These are phyloP conservation scores for Papilio helenus DNA, from an alignment of 1,140 invertebrate genomes.

Conservation along the genomic window DNA sequence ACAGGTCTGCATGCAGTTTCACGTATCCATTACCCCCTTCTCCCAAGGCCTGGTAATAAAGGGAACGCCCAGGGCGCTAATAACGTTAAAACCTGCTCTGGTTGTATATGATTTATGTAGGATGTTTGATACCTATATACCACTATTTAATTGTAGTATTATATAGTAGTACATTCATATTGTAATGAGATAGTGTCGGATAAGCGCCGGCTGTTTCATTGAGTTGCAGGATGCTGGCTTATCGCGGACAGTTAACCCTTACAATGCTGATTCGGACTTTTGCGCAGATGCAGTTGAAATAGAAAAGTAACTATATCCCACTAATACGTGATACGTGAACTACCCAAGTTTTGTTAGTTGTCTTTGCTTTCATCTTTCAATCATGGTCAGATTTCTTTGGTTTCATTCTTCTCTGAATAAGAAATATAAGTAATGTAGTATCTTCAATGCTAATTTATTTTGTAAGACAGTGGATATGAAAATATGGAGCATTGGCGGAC, in stretches of 20 bases:
- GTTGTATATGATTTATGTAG: background rate
- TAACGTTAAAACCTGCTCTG: no score
- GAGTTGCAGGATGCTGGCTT: slow-evolving; percentile 24
- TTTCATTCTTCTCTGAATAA: background rate
- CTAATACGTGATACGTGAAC: background rate
- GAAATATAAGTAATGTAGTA: background rate
- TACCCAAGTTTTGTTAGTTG: background rate
- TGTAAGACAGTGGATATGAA: slow-evolving; percentile 15
- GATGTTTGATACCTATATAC: background rate
- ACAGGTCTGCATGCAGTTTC: no score
- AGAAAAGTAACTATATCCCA: no score
- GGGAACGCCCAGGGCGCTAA: no score
- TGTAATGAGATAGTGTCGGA: background rate
- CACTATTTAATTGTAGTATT: background rate
- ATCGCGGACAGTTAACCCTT: slow-evolving; percentile 31
- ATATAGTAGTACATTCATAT: background rate
- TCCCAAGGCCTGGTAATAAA: no score
- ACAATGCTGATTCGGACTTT: background rate
- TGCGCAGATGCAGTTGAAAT: background rate
- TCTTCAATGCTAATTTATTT: slow-evolving; percentile 22
- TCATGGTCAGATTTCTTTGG: background rate
- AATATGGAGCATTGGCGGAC: slow-evolving; percentile 34
- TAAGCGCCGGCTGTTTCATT: background rate
- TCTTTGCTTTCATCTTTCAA: no score
- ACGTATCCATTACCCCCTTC: no score